A percentile compares a stretch with the other conserved stretches of the same genome.
phyloP scores from a whole-genome alignment of 1,140 invertebrate species.

The Eumeta japonica region DNA sequence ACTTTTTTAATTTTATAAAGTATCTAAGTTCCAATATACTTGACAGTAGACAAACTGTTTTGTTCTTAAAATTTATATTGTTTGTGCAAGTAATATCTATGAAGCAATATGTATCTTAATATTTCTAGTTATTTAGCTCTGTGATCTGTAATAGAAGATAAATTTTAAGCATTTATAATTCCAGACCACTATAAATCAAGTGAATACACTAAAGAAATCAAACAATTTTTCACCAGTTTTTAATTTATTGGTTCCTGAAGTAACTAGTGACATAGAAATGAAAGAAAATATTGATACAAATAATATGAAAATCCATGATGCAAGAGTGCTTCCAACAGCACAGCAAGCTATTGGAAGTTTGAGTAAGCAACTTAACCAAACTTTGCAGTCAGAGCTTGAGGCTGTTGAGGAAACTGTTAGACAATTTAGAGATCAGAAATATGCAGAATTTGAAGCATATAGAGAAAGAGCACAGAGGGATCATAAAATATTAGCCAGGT shows the following conservation, averaged over 20 bases:
- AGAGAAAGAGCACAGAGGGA: conserved; percentile 50
- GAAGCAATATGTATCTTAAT: too few species aligned
- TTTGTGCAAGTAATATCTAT: too few species aligned
- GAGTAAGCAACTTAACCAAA: conserved; percentile 37
- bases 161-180: too few species aligned
- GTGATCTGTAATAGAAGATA: neutral
- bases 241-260: conserved; percentile 43
- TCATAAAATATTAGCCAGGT: conserved; percentile 53
- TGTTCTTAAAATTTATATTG: too few species aligned
- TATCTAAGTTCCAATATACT: too few species aligned
- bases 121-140: too few species aligned
- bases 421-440: conserved; percentile 51
- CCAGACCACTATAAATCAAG: conserved; percentile 38
- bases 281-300: conserved; percentile 50
- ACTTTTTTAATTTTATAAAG: conserved; percentile 1
- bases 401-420: conserved; percentile 48
- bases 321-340: conserved; percentile 19
- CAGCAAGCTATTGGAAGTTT: conserved; percentile 37
- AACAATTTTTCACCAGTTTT: conserved; percentile 48
- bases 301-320: conserved; percentile 29
- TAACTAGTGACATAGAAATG: conserved; percentile 40
- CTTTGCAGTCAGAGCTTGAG: conserved; percentile 39
- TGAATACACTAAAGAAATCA: conserved; percentile 41
- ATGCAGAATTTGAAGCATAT: conserved; percentile 51
- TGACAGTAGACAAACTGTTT: too few species aligned